Evolutionary conservation across 2,888 invertebrate species (phyloP), one percentile per base, ranked within the genome.

Genomic region (Phyllotreta striolata): DNA sequence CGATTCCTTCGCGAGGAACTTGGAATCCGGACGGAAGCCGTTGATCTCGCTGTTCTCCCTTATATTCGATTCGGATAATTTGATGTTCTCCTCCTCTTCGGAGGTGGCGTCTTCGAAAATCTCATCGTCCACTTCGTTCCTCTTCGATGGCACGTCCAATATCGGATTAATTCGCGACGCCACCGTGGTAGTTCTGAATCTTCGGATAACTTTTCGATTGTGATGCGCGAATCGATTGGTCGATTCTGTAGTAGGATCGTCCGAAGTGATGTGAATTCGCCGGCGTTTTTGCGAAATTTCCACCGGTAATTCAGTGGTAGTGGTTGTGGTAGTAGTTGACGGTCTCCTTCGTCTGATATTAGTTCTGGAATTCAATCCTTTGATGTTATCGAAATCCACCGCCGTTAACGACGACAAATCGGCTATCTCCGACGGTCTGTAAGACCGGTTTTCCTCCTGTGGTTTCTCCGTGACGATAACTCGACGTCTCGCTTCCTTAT

Each of bases 401-500:
- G 86, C 84, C 1, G 85, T 86, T 49, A 87, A 76, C 1, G 86
- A 86, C 49, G 85, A 80, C 10, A 85, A 73, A 75, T 87, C 87
- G 64, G 85, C 84, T n/a, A 80, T 69, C 68, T 78, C 77, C 0
- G 75, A 71, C 6, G 82, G 82, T 65, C 82, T 74, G 70, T 76
- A 81, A 40, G 73, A 76, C 52, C 81, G 70, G 47, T 73, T 70
- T 4, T 73, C 68, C 39, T 74, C 74, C 1, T 76, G 72, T 43
- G 76, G 54, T 43, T 66, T 65, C 66, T 74, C 76, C 4, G 77
- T 74, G 40, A 66, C 66, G 8, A 62, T 35, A 1, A 63, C 7
- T 9, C 67, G 44, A 14, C 67, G 60, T 51, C 49, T 58, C 35
- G 24, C 39, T 0, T 61, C 61, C 13, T 13, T 55, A 7, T 39